Conservation (phyloP, 2,113 vertebrate genomes). For the Morone chrysops region DNA sequence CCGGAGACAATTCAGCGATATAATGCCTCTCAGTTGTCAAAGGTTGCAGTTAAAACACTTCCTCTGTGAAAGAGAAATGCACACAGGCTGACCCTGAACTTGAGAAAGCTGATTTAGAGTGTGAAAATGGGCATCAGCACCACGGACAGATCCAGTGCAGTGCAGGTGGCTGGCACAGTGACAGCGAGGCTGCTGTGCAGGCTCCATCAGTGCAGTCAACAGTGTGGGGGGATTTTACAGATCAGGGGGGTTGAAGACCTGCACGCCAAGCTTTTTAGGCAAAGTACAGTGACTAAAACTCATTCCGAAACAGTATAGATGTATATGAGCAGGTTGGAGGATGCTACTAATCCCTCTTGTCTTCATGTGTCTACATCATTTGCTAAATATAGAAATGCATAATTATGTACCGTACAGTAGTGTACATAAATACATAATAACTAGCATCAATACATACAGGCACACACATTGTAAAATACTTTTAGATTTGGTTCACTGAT, state of each 20-base stretch:
- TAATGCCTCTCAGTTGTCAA: constrained; percentile 41
- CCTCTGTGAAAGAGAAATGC: constrained; percentile 52
- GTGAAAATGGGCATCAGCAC: constrained; percentile 73
- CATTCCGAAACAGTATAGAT: neutral
- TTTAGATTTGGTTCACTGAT: neutral
- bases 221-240: constrained; percentile 1
- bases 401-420: neutral
- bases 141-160: constrained; percentile 58
- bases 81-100: constrained; percentile 61
- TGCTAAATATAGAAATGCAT: neutral
- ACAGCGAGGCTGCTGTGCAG: constrained; percentile 40
- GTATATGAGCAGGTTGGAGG: neutral
- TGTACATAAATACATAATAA: neutral
- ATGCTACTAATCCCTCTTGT: neutral
- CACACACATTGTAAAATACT: neutral
- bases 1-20: constrained; percentile 46
- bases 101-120: constrained; percentile 68
- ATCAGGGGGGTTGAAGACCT: constrained; percentile 12
- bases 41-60: constrained; percentile 57
- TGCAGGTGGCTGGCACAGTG: constrained; percentile 46
- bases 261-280: constrained; percentile 5
- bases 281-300: constrained; percentile 18
- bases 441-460: neutral
- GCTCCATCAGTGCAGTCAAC: constrained; percentile 31
- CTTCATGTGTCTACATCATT: neutral